phyloP scores from a whole-genome alignment of 1,140 invertebrate genomes.

The Psix sp. region DNA sequence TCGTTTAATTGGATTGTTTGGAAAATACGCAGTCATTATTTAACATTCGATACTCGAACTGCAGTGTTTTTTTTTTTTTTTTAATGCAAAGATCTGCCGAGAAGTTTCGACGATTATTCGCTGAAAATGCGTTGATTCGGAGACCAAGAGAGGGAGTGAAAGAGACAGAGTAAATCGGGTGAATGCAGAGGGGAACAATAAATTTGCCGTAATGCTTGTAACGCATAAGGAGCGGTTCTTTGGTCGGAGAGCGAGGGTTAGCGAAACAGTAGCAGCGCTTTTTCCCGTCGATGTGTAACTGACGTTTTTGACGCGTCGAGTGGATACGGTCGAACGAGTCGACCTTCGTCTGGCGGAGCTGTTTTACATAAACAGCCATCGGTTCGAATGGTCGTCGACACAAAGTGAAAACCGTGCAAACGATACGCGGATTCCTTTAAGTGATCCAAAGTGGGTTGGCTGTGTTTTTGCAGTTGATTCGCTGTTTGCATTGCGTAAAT shows the following conservation, averaged over 20 bases:
- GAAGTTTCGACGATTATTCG: not conserved
- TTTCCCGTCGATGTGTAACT: slow-evolving; percentile 66
- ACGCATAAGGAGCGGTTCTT: slow-evolving; percentile 6
- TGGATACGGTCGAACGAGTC: slow-evolving; percentile 57
- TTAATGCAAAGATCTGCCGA: not conserved
- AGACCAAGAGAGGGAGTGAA: not conserved
- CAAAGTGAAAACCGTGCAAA: slow-evolving; percentile 52
- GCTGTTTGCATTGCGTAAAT: slow-evolving; percentile 66
- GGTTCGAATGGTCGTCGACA: slow-evolving; percentile 35
- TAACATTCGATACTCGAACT: slow-evolving; percentile 18
- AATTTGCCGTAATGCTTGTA: slow-evolving; percentile 32
- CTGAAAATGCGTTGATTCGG: slow-evolving; percentile 10
- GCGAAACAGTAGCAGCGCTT: slow-evolving; percentile 34
- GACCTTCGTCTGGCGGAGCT: slow-evolving; percentile 56
- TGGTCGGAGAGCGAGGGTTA: slow-evolving; percentile 18
- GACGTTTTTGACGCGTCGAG: slow-evolving; percentile 75
- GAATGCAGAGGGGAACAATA: slow-evolving; percentile 28
- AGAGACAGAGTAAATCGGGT: no score
- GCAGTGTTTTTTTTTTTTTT: slow-evolving; percentile 11
- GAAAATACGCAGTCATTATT: slow-evolving; percentile 37
- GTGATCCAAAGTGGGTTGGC: slow-evolving; percentile 60
- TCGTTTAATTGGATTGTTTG: slow-evolving; percentile 23
- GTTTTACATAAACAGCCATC: slow-evolving; percentile 74
- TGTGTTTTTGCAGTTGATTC: slow-evolving; percentile 75
- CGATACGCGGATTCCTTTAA: slow-evolving; percentile 60